Conservation (phyloP, 2,888 invertebrate species). For the Diarsia rubi region DNA sequence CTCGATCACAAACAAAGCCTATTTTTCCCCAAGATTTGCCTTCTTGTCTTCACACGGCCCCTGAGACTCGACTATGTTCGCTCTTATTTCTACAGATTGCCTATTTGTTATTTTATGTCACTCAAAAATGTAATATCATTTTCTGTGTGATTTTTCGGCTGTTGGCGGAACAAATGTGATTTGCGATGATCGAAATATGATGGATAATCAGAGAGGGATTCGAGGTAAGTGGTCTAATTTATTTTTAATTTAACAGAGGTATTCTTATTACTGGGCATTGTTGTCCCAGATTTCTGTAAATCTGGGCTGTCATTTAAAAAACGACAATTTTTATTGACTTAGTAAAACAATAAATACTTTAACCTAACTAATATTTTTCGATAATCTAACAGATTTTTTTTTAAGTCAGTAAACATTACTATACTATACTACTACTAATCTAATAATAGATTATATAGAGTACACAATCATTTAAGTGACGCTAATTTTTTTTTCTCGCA, state of each 20-base stretch:
- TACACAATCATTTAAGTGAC: too few species aligned
- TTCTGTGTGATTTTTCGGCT: slow-evolving; percentile 27
- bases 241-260: slow-evolving; percentile 4
- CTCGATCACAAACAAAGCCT: slow-evolving; percentile 46
- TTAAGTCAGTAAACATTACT: too few species aligned
- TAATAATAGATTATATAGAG: too few species aligned
- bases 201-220: slow-evolving; percentile 25
- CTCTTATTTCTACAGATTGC: slow-evolving; percentile 49
- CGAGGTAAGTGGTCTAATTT: background rate
- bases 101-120: slow-evolving; percentile 54
- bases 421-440: too few species aligned
- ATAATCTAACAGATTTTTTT: too few species aligned
- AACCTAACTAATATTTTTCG: too few species aligned
- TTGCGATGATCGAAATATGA: slow-evolving; percentile 30
- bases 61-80: slow-evolving; percentile 9
- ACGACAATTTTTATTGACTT: too few species aligned
- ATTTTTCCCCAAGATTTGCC: slow-evolving; percentile 49
- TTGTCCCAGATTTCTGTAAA: background rate
- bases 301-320: too few species aligned
- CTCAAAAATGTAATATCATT: slow-evolving; percentile 56
- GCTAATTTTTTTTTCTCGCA: too few species aligned
- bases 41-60: background rate
- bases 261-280: background rate
- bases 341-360: too few species aligned
- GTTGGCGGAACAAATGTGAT: slow-evolving; percentile 23